Conservation (phyloP, 2,113 vertebrate genomes). For the Oostethus manadensis region DNA sequence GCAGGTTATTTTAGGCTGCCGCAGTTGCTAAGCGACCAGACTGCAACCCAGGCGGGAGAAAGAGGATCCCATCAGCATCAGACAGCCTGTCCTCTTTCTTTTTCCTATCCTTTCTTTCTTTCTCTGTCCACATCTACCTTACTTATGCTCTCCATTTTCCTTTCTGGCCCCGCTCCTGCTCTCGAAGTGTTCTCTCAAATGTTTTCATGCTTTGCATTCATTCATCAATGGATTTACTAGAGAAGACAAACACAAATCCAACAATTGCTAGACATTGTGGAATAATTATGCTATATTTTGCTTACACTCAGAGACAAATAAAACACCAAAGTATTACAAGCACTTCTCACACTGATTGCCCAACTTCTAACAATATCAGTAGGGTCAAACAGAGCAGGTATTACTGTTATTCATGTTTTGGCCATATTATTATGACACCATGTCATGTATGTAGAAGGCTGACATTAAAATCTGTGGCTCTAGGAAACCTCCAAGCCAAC, state of each 20-base stretch:
- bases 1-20: constrained; percentile 66
- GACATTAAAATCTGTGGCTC: no score
- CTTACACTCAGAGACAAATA: background rate
- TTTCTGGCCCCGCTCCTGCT: constrained; percentile 1
- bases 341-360: no score
- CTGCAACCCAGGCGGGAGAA: constrained; percentile 57
- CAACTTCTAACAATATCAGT: no score
- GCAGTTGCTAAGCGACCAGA: constrained; percentile 70
- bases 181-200: background rate
- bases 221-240: background rate
- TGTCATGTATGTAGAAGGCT: no score
- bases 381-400: no score
- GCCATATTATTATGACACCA: no score
- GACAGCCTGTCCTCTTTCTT: constrained; percentile 60
- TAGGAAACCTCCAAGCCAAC: no score
- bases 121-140: constrained; percentile 20
- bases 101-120: constrained; percentile 48
- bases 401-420: no score
- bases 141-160: constrained; percentile 9
- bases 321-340: no score
- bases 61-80: constrained; percentile 63
- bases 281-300: background rate
- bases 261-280: background rate
- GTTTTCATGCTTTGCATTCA: constrained; percentile 10
- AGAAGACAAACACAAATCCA: no score